Evolutionary conservation across 2,888 invertebrate species (phyloP), one percentile per base, ranked within the genome.

Genomic region (Odontothrips loti): DNA sequence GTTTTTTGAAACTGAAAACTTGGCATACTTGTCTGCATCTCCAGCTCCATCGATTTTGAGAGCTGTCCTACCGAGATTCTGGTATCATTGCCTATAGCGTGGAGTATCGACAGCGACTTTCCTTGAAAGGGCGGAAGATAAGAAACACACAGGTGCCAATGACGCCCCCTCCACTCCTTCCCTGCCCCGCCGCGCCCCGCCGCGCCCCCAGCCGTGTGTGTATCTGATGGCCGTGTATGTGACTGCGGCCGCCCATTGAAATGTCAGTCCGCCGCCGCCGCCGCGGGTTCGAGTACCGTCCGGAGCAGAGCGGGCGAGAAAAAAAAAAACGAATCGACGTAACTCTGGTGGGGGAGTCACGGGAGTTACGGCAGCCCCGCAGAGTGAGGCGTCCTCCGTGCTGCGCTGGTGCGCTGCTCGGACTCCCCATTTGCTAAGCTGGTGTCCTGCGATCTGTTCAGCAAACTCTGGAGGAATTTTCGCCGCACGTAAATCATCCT

Each of bases 361-460:
- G 2, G 34, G 34, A n/a, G n/a, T n/a, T n/a, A n/a, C n/a, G n/a
- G n/a, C n/a, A n/a, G n/a, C n/a, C n/a, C n/a, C n/a, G n/a, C n/a
- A n/a, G n/a, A n/a, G n/a, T n/a, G 34, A 51, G 58, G 17, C 58
- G 20, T 2, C 58, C 4, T n/a, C n/a, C n/a, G n/a, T n/a, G n/a
- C n/a, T n/a, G 23, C 68, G 9, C 68, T 23, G 4, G 68, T 9
- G 23, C 23, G 1, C 68, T 4, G 23, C 23, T 1, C 68, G 1
- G 68, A 8, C 68, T 12, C 68, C 11, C 68, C 68, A 75, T 75
- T 75, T 75, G 68, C 68, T 75, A 27, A 75, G 68, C 68, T 75
- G 68, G 68, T 75, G 68, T 75, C 68, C 68, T 43, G 58, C 58
- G 58, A 58, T 58, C 58, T 58, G 58, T 58, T 58, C 58, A 58